These are phyloP conservation scores for Coremacera marginata DNA, from an alignment of 2,888 invertebrate species.

Conservation along the genomic window DNA sequence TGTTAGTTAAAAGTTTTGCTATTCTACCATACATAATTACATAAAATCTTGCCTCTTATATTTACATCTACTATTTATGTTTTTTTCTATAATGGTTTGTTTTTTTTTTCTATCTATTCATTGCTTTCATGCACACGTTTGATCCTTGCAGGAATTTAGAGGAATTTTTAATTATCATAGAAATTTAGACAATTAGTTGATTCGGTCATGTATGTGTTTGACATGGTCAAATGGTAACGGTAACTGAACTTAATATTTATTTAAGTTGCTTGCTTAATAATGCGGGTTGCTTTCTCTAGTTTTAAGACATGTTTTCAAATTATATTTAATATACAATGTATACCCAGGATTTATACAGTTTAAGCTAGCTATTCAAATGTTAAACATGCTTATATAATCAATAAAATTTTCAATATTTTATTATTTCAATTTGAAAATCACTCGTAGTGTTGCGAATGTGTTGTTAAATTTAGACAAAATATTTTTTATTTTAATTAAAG, in stretches of 20 bases:
- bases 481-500: no score
- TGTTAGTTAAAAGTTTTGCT: constrained; percentile 43
- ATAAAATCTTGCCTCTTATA: not conserved
- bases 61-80: constrained; percentile 12
- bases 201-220: not conserved
- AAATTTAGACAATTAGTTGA: constrained; percentile 53
- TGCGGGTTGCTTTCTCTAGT: not conserved
- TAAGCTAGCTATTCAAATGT: no score
- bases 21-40: constrained; percentile 41
- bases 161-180: constrained; percentile 62
- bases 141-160: constrained; percentile 50
- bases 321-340: no score
- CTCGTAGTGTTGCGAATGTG: no score
- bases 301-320: not conserved
- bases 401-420: no score
- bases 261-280: no score
- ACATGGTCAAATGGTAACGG: no score
- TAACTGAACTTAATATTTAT: no score
- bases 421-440: no score
- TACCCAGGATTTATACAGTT: no score
- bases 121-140: constrained; percentile 27
- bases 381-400: no score
- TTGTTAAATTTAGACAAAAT: no score
- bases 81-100: constrained; percentile 4
- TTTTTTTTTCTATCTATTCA: constrained; percentile 17